Conservation (phyloP, 35 echinoderm and acorn worm species). For the Patiria miniata region DNA sequence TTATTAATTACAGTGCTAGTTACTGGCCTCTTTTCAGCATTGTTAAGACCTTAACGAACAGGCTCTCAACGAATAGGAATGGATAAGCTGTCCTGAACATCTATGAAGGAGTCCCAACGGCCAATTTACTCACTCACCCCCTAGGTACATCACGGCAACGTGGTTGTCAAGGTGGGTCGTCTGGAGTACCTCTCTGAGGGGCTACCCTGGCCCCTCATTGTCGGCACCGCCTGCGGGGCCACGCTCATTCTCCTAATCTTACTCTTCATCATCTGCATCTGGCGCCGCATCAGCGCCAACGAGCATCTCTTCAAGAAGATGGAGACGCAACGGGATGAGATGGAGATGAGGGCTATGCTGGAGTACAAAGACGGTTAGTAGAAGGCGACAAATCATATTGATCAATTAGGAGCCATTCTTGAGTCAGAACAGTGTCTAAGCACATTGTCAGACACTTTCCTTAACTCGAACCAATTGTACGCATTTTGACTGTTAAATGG, state of each 20-base stretch:
- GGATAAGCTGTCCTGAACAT: too few species aligned
- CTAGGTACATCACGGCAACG: conserved; percentile 76
- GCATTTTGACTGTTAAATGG: too few species aligned
- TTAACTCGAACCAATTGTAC: too few species aligned
- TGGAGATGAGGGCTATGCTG: conserved; percentile 86
- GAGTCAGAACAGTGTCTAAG: too few species aligned
- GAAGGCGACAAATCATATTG: not conserved
- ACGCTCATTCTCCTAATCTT: conserved; percentile 53
- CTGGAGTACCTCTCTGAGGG: conserved; percentile 53
- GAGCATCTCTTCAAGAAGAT: conserved; percentile 75
- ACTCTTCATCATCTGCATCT: conserved; percentile 55
- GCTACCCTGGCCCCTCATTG: conserved; percentile 47
- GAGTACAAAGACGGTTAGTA: conserved; percentile 96
- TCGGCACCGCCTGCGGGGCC: conserved; percentile 36
- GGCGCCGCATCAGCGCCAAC: conserved; percentile 67
- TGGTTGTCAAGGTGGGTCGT: conserved; percentile 64
- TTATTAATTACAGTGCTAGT: too few species aligned
- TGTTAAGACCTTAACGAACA: too few species aligned
- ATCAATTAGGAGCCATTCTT: too few species aligned
- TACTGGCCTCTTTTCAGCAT: too few species aligned
- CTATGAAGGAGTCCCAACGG: too few species aligned
- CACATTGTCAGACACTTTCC: too few species aligned
- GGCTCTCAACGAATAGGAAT: too few species aligned
- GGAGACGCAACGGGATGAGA: conserved; percentile 70
- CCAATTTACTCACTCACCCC: too few species aligned